Evolutionary conservation across 2,797 vertebrate species (phyloP), one percentile per base, ranked within the genome.

Genomic region (Aldrovandia affinis): DNA sequence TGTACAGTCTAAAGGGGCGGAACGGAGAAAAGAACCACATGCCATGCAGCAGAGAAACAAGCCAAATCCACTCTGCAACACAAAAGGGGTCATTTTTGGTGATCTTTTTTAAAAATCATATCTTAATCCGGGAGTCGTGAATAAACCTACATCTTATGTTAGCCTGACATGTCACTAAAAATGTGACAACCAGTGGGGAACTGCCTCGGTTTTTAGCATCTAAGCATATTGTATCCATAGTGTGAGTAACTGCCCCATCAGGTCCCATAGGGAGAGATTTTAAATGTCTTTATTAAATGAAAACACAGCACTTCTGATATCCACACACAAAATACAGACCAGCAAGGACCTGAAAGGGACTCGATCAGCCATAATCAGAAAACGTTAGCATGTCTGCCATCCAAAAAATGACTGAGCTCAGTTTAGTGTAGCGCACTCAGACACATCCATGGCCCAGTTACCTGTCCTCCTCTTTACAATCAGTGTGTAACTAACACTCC

Each of bases 381-480:
- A 57, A 39, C 8, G 22, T 77, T 44, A 77, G 73, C 42, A 77
- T 25, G 73, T 77, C 42, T 47, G 39, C 47, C 42, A 25, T 44
- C 30, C 75, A 39, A 33, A 59, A 55, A 57, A 61, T 78, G 30
- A 52, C 61, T 78, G 47, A 84, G 28, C 42, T 84, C 42, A 54
- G 28, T 68, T 78, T 52, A 84, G 77, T 80, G 52, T 52, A 47
- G 80, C 91, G 87, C 91, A 90, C 85, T 85, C 88, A 92, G 90
- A 89, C 87, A 86, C 88, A 92, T 84, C 88, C 88, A 85, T 87
- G 81, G 86, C 89, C 82, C 28, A 1, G 84, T 96, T 97, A 97
- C 96, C 96, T 96, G 94, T 92, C 93, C 92, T 90, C 87, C 87
- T 81, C 4, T 85, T 87, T 92, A 91, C 73, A 91, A 91, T 89